Conservation (phyloP, 2,113 vertebrate species). For the Morone saxatilis region DNA sequence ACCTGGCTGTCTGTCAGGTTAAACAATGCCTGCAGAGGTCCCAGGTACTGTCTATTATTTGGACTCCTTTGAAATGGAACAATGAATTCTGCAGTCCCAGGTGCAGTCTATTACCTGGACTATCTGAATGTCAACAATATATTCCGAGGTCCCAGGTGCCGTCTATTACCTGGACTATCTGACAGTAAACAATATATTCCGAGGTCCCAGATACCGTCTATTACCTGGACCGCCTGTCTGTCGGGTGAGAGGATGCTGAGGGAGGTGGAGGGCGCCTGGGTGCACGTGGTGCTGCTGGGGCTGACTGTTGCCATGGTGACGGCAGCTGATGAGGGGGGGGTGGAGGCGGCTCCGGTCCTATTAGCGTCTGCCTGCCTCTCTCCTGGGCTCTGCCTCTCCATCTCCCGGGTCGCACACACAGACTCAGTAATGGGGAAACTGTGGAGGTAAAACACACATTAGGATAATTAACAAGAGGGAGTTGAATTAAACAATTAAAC, state of each 20-base stretch:
- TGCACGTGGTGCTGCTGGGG: slow-evolving; percentile 79
- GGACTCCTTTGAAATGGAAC: no score
- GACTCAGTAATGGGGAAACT: slow-evolving; percentile 72
- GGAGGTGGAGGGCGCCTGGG: slow-evolving; percentile 86
- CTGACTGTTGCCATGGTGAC: slow-evolving; percentile 84
- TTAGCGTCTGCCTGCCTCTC: slow-evolving; percentile 87
- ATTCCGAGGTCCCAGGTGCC: no score
- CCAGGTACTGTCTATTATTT: no score
- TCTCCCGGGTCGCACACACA: slow-evolving; percentile 54
- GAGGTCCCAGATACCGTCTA: background rate
- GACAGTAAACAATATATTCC: slow-evolving; percentile 63
- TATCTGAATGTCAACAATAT: no score
- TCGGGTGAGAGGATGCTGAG: slow-evolving; percentile 89
- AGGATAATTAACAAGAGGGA: background rate
- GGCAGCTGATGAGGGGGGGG: slow-evolving; percentile 73
- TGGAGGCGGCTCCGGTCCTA: slow-evolving; percentile 70
- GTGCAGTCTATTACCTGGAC: no score
- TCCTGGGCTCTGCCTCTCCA: slow-evolving; percentile 65
- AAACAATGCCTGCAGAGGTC: background rate
- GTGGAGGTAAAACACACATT: slow-evolving; percentile 5
- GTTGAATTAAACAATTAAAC: slow-evolving; percentile 3
- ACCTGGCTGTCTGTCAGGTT: background rate
- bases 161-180: no score
- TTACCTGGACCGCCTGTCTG: slow-evolving; percentile 93
- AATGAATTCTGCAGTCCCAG: no score